A percentile compares a stretch with the other conserved stretches of the same genome.
Conservation (phyloP, 2,113 vertebrate species). For the Chauna torquata region DNA sequence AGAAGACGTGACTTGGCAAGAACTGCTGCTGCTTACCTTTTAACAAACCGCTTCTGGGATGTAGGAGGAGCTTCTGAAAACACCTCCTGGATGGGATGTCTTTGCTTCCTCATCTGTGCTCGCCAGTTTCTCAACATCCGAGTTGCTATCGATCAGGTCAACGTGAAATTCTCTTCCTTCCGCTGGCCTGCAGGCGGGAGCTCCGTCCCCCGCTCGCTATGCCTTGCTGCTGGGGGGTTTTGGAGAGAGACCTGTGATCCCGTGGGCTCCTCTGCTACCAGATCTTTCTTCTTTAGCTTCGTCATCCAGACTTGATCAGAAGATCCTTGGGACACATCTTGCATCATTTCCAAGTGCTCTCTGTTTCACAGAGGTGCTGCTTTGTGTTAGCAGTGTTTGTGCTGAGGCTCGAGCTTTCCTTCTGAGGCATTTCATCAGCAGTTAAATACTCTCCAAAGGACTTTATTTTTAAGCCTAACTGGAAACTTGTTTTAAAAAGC, state of each 20-base stretch:
- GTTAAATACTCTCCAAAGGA: no score
- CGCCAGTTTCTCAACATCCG: background rate
- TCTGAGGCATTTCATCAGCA: background rate
- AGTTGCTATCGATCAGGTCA: background rate
- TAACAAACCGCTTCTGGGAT: background rate
- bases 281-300: background rate
- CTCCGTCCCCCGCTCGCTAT: rapidly evolving
- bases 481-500: background rate
- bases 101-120: background rate
- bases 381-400: background rate
- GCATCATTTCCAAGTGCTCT: background rate
- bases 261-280: rapidly evolving
- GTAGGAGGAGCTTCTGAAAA: background rate
- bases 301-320: background rate
- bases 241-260: background rate
- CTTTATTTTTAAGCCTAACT: background rate
- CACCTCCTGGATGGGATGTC: background rate
- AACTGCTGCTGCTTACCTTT: background rate
- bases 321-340: background rate
- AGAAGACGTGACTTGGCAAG: background rate
- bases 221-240: background rate
- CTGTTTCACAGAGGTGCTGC: background rate
- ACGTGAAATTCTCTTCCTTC: background rate
- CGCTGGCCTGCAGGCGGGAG: background rate
- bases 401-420: background rate